phyloP scores from a whole-genome alignment of 2,888 invertebrate genomes.

The Euclidia mi region DNA sequence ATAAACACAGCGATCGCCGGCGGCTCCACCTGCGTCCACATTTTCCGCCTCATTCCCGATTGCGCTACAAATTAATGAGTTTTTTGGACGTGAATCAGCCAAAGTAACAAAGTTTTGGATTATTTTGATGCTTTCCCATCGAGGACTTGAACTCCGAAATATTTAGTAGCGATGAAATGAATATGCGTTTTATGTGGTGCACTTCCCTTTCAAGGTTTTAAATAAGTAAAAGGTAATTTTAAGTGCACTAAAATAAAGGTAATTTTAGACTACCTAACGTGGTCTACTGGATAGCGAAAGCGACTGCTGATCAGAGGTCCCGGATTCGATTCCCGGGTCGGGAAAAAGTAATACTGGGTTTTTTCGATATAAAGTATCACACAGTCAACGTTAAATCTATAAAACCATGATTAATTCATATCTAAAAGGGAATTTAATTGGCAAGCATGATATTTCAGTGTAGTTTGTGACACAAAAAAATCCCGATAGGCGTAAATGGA shows the following conservation, averaged over 20 bases:
- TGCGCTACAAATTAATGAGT: not conserved
- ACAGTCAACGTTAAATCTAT: not conserved
- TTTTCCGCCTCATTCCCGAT: not conserved
- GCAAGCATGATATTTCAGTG: not conserved
- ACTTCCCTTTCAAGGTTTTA: too few relatives aligned
- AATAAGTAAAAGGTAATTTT: too few relatives aligned
- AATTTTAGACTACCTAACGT: too few relatives aligned
- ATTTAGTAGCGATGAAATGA: not conserved
- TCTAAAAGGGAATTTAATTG: too few relatives aligned
- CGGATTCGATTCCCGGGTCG: too few relatives aligned
- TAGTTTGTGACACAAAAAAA: constrained; percentile 14
- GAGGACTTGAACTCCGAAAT: not conserved
- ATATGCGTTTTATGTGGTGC: too few relatives aligned
- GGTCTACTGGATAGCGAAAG: too few relatives aligned
- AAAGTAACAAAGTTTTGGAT: too few relatives aligned
- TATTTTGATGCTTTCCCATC: not conserved
- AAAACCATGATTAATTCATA: too few relatives aligned
- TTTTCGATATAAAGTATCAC: constrained; percentile 1
- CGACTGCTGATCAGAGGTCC: too few relatives aligned
- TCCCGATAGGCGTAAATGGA: constrained; percentile 28
- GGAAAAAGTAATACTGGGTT: constrained; percentile 7
- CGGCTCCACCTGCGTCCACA: not conserved
- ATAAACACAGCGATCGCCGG: constrained; percentile 16
- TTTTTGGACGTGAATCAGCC: not conserved
- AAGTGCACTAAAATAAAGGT: too few relatives aligned